These are phyloP conservation scores for Meteorus sp. DNA, from an alignment of 1,140 invertebrate genomes.

Conservation along the genomic window DNA sequence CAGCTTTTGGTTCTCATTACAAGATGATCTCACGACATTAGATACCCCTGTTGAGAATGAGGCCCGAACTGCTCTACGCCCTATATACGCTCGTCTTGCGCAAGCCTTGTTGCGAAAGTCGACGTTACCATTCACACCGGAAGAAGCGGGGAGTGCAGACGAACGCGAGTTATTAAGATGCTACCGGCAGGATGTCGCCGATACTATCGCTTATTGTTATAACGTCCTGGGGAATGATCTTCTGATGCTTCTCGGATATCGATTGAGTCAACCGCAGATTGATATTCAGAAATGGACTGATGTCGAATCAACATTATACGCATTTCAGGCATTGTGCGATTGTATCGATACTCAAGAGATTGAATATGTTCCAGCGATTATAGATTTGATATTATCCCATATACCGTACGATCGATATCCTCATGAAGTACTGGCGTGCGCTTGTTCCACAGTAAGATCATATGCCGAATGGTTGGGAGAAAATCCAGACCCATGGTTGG, in stretches of 20 bases:
- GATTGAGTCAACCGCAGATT: slow-evolving; percentile 51
- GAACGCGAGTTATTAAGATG: slow-evolving; percentile 86
- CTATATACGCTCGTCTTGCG: slow-evolving; percentile 68
- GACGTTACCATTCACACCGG: slow-evolving; percentile 55
- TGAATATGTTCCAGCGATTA: slow-evolving; percentile 66
- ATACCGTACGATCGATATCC: slow-evolving; percentile 66
- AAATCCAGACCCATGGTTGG: slow-evolving; percentile 70
- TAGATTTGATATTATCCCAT: slow-evolving; percentile 67
- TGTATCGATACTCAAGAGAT: slow-evolving; percentile 68
- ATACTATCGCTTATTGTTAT: slow-evolving; percentile 87
- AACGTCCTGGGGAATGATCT: slow-evolving; percentile 73
- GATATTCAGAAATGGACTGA: slow-evolving; percentile 62
- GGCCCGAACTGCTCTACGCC: slow-evolving; percentile 61
- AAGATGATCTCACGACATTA: slow-evolving; percentile 68
- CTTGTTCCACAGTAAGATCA: slow-evolving; percentile 61
- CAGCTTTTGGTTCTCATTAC: slow-evolving; percentile 89
- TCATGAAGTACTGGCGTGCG: slow-evolving; percentile 46
- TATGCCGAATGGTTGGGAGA: slow-evolving; percentile 82
- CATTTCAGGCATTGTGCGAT: slow-evolving; percentile 80
- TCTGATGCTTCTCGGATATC: slow-evolving; percentile 65
- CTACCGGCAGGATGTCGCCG: slow-evolving; percentile 88
- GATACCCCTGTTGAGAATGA: slow-evolving; percentile 58
- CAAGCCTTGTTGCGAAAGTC: slow-evolving; percentile 70
- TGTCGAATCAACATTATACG: slow-evolving; percentile 80
- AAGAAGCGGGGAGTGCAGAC: slow-evolving; percentile 62